Evolutionary conservation across 2,888 invertebrate genomes (phyloP).

Genomic region (Cheilosia vernalis): DNA sequence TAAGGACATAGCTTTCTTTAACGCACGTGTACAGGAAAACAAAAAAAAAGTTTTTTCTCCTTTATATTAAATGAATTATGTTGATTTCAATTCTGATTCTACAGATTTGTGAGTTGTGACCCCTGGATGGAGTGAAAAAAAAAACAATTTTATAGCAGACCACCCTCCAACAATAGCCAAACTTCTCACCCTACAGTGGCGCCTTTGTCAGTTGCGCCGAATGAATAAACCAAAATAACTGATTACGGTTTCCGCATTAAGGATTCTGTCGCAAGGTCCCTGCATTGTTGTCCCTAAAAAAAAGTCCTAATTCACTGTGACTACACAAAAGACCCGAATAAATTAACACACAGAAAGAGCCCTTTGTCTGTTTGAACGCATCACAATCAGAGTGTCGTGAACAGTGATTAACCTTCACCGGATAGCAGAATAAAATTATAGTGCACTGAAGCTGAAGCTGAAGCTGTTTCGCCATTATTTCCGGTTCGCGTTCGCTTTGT

Average conservation of each 20-base stretch:
- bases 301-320: constrained; percentile 34
- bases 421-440: background rate
- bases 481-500: background rate
- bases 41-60: background rate
- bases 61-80: constrained; percentile 22
- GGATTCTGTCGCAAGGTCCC: constrained; percentile 6
- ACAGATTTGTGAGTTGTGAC: background rate
- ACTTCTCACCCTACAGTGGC: background rate
- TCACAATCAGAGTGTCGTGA: constrained; percentile 22
- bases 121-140: background rate
- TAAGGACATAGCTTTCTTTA: background rate
- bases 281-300: constrained; percentile 21
- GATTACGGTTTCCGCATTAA: constrained; percentile 43
- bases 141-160: constrained; percentile 27
- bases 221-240: constrained; percentile 48
- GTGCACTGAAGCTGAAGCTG: background rate
- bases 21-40: background rate
- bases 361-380: constrained; percentile 15
- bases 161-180: constrained; percentile 4
- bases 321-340: constrained; percentile 33
- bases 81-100: constrained; percentile 15
- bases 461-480: background rate
- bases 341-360: constrained; percentile 25
- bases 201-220: constrained; percentile 29
- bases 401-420: constrained; percentile 35